Evolutionary conservation across 2,888 invertebrate genomes (phyloP).

Genomic region (Pseudanteris insignis): DNA sequence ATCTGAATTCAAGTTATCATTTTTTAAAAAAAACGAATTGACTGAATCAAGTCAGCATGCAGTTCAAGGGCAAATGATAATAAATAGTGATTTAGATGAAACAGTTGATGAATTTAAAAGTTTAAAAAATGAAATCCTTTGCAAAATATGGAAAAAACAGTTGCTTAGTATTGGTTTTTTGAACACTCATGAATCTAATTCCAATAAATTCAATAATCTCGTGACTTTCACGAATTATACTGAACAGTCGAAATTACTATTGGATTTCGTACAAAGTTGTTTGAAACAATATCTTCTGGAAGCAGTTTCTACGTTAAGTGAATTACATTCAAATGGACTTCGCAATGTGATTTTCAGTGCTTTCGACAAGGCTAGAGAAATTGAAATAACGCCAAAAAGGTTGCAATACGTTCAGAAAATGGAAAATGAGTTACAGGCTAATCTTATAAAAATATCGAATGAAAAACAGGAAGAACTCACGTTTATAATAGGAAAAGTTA

Average conservation of each 20-base stretch:
- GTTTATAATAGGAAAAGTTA: slow-evolving; percentile 76
- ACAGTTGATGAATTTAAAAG: background rate
- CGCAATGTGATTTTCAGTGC: slow-evolving; percentile 84
- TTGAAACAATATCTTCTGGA: slow-evolving; percentile 68
- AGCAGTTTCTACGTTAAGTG: slow-evolving; percentile 68
- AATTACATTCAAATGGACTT: slow-evolving; percentile 75
- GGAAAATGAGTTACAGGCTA: slow-evolving; percentile 81
- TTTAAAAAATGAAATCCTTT: background rate
- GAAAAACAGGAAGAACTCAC: slow-evolving; percentile 83
- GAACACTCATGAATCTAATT: background rate
- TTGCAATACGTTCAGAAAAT: slow-evolving; percentile 82
- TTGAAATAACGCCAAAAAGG: slow-evolving; percentile 84
- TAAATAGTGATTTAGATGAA: background rate
- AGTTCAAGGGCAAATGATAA: too few species aligned
- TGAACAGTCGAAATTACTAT: slow-evolving; percentile 60
- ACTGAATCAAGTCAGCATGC: too few species aligned
- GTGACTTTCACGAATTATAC: slow-evolving; percentile 62
- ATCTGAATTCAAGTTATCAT: background rate
- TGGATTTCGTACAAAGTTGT: slow-evolving; percentile 68
- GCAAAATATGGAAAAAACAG: slow-evolving; percentile 2
- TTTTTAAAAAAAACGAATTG: too few species aligned
- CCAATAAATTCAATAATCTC: slow-evolving; percentile 41
- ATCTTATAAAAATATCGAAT: slow-evolving; percentile 74
- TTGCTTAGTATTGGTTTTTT: background rate
- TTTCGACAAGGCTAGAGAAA: slow-evolving; percentile 87